phyloP scores from a whole-genome alignment of 2,113 vertebrate species.

The Illadopsis cleaveri region DNA sequence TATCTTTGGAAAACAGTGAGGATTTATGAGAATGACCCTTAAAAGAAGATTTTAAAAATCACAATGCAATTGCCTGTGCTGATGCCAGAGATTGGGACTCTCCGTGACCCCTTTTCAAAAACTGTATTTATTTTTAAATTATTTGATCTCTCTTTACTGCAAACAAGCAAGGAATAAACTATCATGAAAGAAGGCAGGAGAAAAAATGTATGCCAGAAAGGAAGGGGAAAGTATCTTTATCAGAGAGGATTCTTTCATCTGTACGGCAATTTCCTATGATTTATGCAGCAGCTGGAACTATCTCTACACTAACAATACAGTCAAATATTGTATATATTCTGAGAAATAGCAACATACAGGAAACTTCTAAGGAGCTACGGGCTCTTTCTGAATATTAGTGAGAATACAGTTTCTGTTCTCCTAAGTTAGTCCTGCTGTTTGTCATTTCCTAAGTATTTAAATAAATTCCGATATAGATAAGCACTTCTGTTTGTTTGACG shows the following conservation, averaged over 20 bases:
- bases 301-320: background rate
- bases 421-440: background rate
- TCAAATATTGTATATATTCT: background rate
- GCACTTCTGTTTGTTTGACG: background rate
- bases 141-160: background rate
- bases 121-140: background rate
- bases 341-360: background rate
- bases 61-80: background rate
- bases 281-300: background rate
- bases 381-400: background rate
- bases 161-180: background rate
- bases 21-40: background rate
- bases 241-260: background rate
- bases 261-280: background rate
- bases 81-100: background rate
- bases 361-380: background rate
- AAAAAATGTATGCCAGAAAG: background rate
- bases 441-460: background rate
- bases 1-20: background rate
- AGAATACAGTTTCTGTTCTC: background rate
- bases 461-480: background rate
- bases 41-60: background rate
- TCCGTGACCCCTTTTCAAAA: background rate
- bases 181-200: background rate
- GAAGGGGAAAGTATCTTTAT: background rate